phyloP scores from a whole-genome alignment of 2,888 invertebrate species.

The Agrochola lota region DNA sequence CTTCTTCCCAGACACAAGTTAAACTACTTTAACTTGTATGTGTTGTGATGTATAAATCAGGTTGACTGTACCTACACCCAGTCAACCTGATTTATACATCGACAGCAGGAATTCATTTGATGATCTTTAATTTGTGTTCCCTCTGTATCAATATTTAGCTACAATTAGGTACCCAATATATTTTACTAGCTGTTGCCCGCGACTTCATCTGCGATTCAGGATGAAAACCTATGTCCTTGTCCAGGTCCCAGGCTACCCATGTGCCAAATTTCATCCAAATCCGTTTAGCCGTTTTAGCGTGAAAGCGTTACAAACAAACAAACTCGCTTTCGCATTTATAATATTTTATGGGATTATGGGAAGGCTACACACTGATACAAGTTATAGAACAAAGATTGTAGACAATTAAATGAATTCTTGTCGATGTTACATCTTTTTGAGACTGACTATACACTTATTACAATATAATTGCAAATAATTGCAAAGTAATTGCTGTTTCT shows the following conservation, averaged over 20 bases:
- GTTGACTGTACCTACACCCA: too few relatives aligned
- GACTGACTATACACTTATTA: background rate
- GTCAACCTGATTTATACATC: background rate
- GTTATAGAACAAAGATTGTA: background rate
- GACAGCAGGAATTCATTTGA: background rate
- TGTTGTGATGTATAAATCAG: too few relatives aligned
- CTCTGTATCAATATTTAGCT: background rate
- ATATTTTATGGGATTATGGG: too few relatives aligned
- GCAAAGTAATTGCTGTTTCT: background rate
- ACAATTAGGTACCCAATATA: background rate
- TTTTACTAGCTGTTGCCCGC: background rate
- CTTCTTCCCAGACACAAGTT: background rate
- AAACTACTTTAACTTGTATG: too few relatives aligned
- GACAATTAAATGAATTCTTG: background rate
- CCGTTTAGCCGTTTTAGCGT: too few relatives aligned
- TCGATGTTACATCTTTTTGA: background rate
- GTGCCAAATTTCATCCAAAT: too few relatives aligned
- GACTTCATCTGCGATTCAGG: too few relatives aligned
- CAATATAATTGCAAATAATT: too few relatives aligned
- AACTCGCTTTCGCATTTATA: too few relatives aligned
- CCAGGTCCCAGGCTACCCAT: too few relatives aligned
- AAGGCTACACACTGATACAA: background rate
- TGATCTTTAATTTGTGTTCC: background rate
- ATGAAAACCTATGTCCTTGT: too few relatives aligned
- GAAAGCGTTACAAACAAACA: too few relatives aligned